Evolutionary conservation across 2,113 vertebrate genomes (phyloP).

Genomic region (Hiodon alosoides): DNA sequence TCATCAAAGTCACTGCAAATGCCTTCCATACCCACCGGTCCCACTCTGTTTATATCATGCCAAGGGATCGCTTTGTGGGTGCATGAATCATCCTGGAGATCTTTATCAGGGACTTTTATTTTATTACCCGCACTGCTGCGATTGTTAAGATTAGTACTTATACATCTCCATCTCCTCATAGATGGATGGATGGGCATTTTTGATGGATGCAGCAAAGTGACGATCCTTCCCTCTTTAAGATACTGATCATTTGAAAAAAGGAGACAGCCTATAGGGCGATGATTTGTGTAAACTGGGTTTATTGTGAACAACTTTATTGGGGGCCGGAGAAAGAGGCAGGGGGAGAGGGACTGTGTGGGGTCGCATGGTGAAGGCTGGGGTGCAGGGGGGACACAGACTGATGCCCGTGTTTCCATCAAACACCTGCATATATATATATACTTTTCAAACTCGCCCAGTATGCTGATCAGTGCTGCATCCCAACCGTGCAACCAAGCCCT

Average conservation of each 20-base stretch:
- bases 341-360: background rate
- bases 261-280: background rate
- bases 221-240: conserved; percentile 14
- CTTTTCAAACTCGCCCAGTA: conserved; percentile 20
- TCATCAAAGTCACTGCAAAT: conserved; percentile 31
- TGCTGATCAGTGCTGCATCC: background rate
- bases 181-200: background rate
- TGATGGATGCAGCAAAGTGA: conserved; percentile 12
- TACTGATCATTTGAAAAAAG: conserved; percentile 13
- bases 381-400: no score
- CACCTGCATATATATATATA: conserved; percentile 25
- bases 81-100: conserved; percentile 18
- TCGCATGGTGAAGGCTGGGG: background rate
- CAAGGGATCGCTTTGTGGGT: conserved; percentile 25
- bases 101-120: conserved; percentile 24
- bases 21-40: conserved; percentile 27
- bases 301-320: conserved; percentile 19
- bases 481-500: background rate
- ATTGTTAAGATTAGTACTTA: conserved; percentile 26
- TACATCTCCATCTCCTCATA: conserved; percentile 8
- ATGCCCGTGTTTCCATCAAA: background rate
- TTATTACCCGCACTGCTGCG: conserved; percentile 20
- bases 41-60: conserved; percentile 22
- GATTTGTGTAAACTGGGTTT: conserved; percentile 8
- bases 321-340: background rate